Evolutionary conservation across 2,797 vertebrate genomes (phyloP), one percentile per base, ranked within the genome.

Genomic region (Masticophis lateralis): DNA sequence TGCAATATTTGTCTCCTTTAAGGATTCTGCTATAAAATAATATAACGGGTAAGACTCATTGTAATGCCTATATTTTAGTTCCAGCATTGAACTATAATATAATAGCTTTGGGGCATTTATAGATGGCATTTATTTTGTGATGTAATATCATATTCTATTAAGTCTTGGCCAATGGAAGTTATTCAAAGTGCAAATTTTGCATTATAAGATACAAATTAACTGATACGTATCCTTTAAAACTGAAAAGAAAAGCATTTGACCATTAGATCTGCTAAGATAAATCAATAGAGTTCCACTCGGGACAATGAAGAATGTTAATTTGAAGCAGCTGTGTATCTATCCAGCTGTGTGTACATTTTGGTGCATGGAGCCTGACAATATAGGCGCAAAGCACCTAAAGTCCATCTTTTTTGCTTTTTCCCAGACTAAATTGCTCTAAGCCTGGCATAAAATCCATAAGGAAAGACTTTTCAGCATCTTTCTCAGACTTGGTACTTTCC

Each of bases 241-340:
- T 83, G 47, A 92, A 88, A 63, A 91, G 47, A 88, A 37, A 74
- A 86, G 37, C 90, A 69, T 56, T 20, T 57, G 32, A 55, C 51
- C 37, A 20, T n/a, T 56, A 56, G 10, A 56, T 32, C 27, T 88
- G 63, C 88, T 86, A 74, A 43, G 28, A 92, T 89, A 89, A 92
- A 92, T 92, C 91, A 89, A 66, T 55, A 79, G 37, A 79, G 66
- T n/a, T 60, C 32, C 18, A 89, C 18, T 28, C 5, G 51, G 25
- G 55, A 27, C 53, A 88, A 92, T 55, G 63, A 92, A 28, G 37
- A 92, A 79, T 88, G 27, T 87, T 92, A 89, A 92, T 89, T 79
- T 74, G 56, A 32, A 79, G 63, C 87, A 89, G 63, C 32, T 92
- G 87, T 60, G 27, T 79, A 74, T 92, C 61, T 69, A 20, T 92